Conservation (phyloP, 2,113 vertebrate genomes). For the Semicossyphus pulcher region DNA sequence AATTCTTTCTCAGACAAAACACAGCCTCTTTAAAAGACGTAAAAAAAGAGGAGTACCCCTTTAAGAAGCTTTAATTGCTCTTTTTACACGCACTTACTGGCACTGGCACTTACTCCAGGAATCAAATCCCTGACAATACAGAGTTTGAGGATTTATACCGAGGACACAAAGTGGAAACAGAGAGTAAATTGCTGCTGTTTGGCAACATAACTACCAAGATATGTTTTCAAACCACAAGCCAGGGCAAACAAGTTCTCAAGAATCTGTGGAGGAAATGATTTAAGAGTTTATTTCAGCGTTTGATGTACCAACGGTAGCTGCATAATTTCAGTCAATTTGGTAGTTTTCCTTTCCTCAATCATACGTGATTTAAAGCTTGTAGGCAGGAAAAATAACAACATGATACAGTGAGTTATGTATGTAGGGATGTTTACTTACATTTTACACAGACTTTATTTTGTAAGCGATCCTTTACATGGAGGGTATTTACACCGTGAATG, state of each 20-base stretch:
- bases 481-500: conserved; percentile 32
- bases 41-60: background rate
- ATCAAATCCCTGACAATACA: background rate
- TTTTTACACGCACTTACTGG: no score
- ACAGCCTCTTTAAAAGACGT: background rate
- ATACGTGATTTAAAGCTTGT: conserved; percentile 53
- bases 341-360: conserved; percentile 46
- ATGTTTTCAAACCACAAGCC: conserved; percentile 64
- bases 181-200: conserved; percentile 37
- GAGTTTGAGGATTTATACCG: background rate
- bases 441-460: conserved; percentile 23
- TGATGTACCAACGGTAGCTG: conserved; percentile 48
- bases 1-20: background rate
- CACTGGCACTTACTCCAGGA: background rate
- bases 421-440: conserved; percentile 26
- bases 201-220: conserved; percentile 20
- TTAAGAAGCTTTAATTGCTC: background rate
- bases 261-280: conserved; percentile 54
- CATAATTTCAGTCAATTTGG: conserved; percentile 67
- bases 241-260: conserved; percentile 45
- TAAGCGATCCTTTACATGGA: conserved; percentile 10
- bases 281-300: conserved; percentile 42
- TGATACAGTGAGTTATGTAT: conserved; percentile 52
- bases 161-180: conserved; percentile 26
- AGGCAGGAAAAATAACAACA: conserved; percentile 62